phyloP scores from a whole-genome alignment of 2,113 vertebrate species.

The Anser brachyrhynchus region DNA sequence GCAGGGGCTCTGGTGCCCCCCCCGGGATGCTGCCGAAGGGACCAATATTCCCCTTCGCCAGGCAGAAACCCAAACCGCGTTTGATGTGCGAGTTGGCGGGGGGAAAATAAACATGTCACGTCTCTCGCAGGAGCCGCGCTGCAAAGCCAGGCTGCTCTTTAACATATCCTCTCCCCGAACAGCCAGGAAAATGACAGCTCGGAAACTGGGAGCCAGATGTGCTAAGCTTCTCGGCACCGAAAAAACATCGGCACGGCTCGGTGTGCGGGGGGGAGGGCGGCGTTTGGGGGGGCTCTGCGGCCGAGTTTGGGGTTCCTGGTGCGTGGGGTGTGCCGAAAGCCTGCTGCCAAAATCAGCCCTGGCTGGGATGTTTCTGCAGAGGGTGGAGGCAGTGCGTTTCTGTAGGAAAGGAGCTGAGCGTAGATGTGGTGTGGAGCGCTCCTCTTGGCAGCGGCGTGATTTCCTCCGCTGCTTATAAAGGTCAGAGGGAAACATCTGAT shows the following conservation, averaged over 20 bases:
- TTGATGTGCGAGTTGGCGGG: neutral
- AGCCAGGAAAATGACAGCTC: neutral
- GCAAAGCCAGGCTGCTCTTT: neutral
- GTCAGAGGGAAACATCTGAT: neutral
- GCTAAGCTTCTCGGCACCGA: neutral
- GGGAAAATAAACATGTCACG: neutral
- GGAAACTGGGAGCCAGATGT: neutral
- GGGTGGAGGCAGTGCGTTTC: accelerated
- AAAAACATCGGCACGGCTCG: neutral
- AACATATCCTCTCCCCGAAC: neutral
- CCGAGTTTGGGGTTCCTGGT: neutral
- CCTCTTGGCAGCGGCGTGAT: neutral
- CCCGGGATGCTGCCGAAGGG: neutral
- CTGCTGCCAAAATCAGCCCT: neutral
- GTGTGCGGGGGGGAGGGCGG: accelerated
- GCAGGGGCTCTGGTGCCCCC: neutral
- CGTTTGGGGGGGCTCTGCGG: accelerated
- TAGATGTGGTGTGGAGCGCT: accelerated
- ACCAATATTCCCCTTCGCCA: neutral
- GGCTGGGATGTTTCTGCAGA: accelerated
- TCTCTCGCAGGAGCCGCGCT: neutral
- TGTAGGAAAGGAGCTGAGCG: neutral
- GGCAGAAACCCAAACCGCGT: neutral
- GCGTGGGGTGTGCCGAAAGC: neutral
- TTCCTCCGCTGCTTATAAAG: neutral